phyloP scores from a whole-genome alignment of 2,113 vertebrate species.

The Deroptyus accipitrinus region DNA sequence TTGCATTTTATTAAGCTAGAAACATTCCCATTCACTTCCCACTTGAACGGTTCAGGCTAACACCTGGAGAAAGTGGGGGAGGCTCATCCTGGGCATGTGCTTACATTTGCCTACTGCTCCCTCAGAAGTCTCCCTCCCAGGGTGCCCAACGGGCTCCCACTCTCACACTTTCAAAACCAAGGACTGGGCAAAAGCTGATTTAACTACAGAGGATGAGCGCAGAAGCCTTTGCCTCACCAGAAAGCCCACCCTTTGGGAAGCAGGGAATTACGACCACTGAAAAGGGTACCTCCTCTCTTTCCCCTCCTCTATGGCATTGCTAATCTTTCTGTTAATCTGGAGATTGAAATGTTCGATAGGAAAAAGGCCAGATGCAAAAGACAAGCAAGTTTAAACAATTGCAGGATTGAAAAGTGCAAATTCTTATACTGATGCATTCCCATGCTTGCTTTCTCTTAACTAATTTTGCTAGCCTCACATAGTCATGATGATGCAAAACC shows the following conservation, averaged over 20 bases:
- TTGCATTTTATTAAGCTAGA: not conserved
- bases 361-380: not conserved
- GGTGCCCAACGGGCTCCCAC: not conserved
- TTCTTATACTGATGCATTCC: not conserved
- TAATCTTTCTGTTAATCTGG: not conserved
- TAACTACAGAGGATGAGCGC: not conserved
- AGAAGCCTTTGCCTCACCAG: not conserved
- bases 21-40: not conserved
- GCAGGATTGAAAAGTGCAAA: not conserved
- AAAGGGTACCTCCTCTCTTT: not conserved
- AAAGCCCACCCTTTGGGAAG: not conserved
- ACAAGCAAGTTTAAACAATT: not conserved
- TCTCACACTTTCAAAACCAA: not conserved
- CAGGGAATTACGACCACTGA: not conserved
- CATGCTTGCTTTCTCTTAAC: not conserved
- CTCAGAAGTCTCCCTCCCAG: not conserved
- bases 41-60: not conserved
- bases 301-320: not conserved
- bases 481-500: fast-evolving
- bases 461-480: not conserved
- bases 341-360: fast-evolving
- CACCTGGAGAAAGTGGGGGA: not conserved
- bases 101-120: not conserved
- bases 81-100: not conserved
- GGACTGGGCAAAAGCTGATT: not conserved